Evolutionary conservation across 2,113 vertebrate genomes (phyloP).

Genomic region (Macquaria australasica): DNA sequence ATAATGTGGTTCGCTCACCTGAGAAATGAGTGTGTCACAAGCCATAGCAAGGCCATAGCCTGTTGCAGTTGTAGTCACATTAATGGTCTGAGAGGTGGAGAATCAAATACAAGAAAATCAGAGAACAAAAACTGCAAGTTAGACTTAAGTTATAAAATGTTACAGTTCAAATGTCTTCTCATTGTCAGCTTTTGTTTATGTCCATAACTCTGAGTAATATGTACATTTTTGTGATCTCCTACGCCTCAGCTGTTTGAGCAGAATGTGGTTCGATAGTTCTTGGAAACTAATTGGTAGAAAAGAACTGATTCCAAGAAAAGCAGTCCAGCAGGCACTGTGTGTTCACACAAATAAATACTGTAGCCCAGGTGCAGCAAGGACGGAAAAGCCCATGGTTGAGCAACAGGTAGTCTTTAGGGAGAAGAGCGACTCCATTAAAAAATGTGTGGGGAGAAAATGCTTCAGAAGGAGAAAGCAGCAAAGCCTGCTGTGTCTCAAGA

Average conservation of each 20-base stretch:
- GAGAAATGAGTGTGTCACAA: conserved; percentile 94
- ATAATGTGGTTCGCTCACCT: conserved; percentile 83
- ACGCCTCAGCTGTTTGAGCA: background rate
- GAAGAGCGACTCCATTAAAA: background rate
- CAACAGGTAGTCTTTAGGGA: background rate
- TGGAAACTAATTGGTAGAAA: background rate
- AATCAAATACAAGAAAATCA: conserved; percentile 4
- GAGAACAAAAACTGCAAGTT: background rate
- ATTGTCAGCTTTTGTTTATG: background rate
- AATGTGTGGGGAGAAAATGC: background rate
- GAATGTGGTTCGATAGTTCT: background rate
- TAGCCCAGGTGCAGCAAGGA: background rate
- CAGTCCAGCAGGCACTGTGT: background rate
- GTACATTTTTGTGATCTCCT: background rate
- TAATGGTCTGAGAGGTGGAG: conserved; percentile 85
- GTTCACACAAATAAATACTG: background rate
- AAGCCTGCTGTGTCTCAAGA: background rate
- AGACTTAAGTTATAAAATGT: background rate
- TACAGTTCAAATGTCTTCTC: background rate
- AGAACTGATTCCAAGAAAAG: background rate
- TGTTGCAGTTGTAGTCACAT: conserved; percentile 85
- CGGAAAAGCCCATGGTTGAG: background rate
- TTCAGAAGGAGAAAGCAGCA: background rate
- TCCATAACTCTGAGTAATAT: background rate
- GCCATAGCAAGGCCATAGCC: conserved; percentile 89